Conservation (phyloP, 2,113 vertebrate genomes). For the Nothocercus nigrocapillus region DNA sequence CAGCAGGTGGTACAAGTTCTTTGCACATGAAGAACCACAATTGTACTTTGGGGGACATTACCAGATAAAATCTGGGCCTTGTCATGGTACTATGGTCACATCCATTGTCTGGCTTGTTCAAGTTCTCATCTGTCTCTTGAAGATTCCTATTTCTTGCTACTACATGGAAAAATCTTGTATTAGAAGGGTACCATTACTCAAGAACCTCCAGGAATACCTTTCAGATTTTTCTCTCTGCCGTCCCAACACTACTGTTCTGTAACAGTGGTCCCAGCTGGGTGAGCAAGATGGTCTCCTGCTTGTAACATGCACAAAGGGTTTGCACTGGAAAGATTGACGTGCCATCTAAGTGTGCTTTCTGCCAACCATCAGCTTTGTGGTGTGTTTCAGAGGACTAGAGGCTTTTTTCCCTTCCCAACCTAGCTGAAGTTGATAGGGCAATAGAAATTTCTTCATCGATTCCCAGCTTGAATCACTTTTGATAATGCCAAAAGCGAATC, state of each 20-base stretch:
- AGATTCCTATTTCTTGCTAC: neutral
- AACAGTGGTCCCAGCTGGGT: neutral
- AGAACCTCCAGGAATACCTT: neutral
- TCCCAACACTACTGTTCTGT: neutral
- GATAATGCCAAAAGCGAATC: neutral
- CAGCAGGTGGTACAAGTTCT: slow-evolving; percentile 24
- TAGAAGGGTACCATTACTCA: neutral
- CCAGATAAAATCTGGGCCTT: neutral
- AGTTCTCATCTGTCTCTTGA: neutral
- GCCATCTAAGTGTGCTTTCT: neutral
- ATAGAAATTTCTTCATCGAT: neutral
- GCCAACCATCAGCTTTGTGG: neutral
- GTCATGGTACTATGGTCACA: neutral
- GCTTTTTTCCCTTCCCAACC: neutral
- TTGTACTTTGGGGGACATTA: neutral
- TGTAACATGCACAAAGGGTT: neutral
- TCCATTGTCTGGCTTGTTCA: neutral
- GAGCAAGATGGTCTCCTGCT: neutral
- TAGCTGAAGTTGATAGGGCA: neutral
- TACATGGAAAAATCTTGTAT: neutral
- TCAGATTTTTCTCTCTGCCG: neutral
- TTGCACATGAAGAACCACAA: neutral
- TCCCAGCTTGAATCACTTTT: neutral
- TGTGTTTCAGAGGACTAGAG: neutral
- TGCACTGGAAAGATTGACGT: neutral